Percentiles rank a stretch among this genome's conserved stretches.
These are phyloP conservation scores for Drosophila carrolli DNA, from an alignment of 1,140 invertebrate genomes.

Conservation along the genomic window DNA sequence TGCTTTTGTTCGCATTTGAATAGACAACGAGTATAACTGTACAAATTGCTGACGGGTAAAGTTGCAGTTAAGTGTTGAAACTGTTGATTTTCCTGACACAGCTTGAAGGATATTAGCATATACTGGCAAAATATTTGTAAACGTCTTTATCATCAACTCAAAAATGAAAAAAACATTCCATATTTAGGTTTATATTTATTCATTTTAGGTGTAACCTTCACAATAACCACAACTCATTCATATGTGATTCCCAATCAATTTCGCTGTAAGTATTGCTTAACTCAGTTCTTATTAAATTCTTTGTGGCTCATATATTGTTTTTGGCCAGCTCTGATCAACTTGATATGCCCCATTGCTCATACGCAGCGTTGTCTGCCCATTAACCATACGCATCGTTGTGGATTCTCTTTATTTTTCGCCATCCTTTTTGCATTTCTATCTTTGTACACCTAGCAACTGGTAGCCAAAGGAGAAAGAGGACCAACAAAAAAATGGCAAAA, in stretches of 20 bases:
- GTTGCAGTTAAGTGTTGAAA: background rate
- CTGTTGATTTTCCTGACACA: background rate
- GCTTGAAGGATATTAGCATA: background rate
- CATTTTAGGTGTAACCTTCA: no score
- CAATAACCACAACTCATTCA: background rate
- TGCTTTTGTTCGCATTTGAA: constrained; percentile 15
- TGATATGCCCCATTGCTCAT: constrained; percentile 20
- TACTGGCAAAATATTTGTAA: background rate
- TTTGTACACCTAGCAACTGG: constrained; percentile 74
- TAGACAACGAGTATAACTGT: constrained; percentile 3
- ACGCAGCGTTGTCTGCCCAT: constrained; percentile 21
- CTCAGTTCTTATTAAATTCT: background rate
- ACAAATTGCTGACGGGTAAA: background rate
- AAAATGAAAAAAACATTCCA: no score
- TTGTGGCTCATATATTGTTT: background rate
- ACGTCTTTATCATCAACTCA: no score
- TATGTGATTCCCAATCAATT: background rate
- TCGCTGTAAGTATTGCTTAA: background rate
- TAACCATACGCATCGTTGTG: constrained; percentile 37
- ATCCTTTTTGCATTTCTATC: constrained; percentile 32
- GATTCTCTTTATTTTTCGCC: background rate
- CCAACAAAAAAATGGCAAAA: constrained; percentile 35
- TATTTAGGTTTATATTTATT: no score
- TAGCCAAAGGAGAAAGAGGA: constrained; percentile 42
- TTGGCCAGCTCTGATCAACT: background rate